These are phyloP conservation scores for Heliconius charithonia DNA, from an alignment of 2,888 invertebrate genomes.

Conservation along the genomic window DNA sequence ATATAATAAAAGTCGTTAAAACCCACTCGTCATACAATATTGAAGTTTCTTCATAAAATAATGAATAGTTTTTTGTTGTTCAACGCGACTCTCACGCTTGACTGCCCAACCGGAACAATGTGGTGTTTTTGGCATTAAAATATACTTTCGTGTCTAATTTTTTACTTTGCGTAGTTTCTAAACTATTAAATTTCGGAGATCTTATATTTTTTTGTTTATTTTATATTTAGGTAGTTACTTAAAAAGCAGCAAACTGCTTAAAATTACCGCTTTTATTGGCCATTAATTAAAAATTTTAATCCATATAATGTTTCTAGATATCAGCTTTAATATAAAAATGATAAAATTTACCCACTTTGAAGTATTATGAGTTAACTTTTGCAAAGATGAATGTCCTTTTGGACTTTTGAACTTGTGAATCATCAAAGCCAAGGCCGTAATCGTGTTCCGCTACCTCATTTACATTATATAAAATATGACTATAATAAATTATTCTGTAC, in stretches of 20 bases:
- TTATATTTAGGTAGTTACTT: neutral
- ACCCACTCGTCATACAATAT: conserved; percentile 22
- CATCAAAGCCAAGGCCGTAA: conserved; percentile 61
- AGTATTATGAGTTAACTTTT: conserved; percentile 55
- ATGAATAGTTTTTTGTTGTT: conserved; percentile 62
- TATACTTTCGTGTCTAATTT: conserved; percentile 43
- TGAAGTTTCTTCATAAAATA: conserved; percentile 48
- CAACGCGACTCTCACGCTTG: conserved; percentile 63
- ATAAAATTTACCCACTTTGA: conserved; percentile 21
- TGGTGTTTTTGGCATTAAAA: conserved; percentile 61
- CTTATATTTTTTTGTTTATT: neutral
- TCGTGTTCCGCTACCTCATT: conserved; percentile 47
- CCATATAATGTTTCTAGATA: neutral
- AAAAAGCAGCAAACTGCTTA: neutral
- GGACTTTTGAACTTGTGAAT: conserved; percentile 62
- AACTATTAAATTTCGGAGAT: conserved; percentile 30
- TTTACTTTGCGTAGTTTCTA: conserved; percentile 31
- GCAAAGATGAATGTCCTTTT: conserved; percentile 53
- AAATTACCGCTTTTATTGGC: neutral
- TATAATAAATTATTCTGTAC: conserved; percentile 10
- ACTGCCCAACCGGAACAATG: conserved; percentile 61
- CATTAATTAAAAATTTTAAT: neutral
- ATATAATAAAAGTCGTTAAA: neutral
- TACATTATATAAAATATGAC: conserved; percentile 45
- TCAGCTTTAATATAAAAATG: neutral